These are phyloP conservation scores for Rhinolophus sinicus DNA, from an alignment of 2,113 vertebrate species.

Conservation along the genomic window DNA sequence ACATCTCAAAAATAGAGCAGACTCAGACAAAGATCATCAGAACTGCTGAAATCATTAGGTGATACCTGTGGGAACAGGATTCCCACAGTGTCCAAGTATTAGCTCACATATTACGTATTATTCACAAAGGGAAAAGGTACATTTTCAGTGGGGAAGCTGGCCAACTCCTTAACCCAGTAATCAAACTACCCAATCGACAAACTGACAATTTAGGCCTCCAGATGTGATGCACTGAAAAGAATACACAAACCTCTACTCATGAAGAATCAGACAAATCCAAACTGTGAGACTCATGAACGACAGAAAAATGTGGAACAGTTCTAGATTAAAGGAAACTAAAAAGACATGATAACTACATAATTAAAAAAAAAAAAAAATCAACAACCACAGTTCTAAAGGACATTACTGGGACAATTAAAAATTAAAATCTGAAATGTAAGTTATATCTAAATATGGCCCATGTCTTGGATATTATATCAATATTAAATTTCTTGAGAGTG, in stretches of 20 bases:
- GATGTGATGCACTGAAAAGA: neutral
- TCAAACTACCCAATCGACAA: neutral
- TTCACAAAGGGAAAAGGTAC: neutral
- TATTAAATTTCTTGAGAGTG: neutral
- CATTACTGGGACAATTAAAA: neutral
- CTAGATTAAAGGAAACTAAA: neutral
- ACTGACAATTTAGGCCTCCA: neutral
- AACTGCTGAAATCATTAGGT: neutral
- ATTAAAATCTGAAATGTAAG: neutral
- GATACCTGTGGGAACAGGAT: neutral
- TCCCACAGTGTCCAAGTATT: neutral
- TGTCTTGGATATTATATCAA: neutral
- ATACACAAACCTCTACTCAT: neutral
- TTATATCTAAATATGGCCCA: neutral
- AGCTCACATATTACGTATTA: neutral
- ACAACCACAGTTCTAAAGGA: neutral
- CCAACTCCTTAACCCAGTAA: neutral
- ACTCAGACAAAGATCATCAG: neutral
- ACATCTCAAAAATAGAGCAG: neutral
- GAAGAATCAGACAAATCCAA: neutral
- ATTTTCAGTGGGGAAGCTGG: neutral
- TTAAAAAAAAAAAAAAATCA: neutral
- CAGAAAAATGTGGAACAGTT: neutral
- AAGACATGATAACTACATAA: neutral
- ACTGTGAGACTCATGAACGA: neutral